Evolutionary conservation across 2,113 vertebrate species (phyloP), one percentile per base, ranked within the genome.

Genomic region (Nibea albiflora): DNA sequence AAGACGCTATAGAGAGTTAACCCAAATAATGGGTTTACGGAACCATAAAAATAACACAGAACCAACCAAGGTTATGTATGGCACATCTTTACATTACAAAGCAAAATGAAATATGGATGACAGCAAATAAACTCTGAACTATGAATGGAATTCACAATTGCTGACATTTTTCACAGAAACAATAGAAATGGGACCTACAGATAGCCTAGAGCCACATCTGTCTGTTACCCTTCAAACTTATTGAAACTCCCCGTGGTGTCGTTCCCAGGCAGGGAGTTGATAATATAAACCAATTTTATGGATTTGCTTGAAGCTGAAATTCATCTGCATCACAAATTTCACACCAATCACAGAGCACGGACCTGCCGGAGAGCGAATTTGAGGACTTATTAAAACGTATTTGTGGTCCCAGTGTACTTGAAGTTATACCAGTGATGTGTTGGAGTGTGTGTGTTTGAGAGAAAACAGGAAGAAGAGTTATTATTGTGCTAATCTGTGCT

Each of bases 61-160:
- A 88, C 57, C 64, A 83, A 87, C 46, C 39, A 24, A 69, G 39
- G 64, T 76, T 47, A 76, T 35, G 42, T 88, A 92, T 93, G 92
- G 92, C 92, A 94, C 92, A 71, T 87, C 26, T 88, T 86, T 71
- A 89, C 74, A 78, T 83, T 54, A 87, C 79, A 66, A 76, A 85
- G 79, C 44, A 85, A 78, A 73, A 1, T 50, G 60, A 88, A 81
- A 80, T 42, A 54, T 70, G 76, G 44, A 66, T 74, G 47, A 85
- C 60, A 63, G 78, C 28, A 71, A 53, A 84, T 57, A 31, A 81
- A 78, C 64, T 64, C 35, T 35, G 31, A 31, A 31, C 31, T 26
- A 84, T 35, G 11, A 74, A 62, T 69, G 19, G 16, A 80, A 81
- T 50, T 53, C 58, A 81, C 20, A 11, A 73, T 28, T 39, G 20